These are phyloP conservation scores for Vulpes lagopus DNA, from an alignment of 2,113 vertebrate species.

Conservation along the genomic window DNA sequence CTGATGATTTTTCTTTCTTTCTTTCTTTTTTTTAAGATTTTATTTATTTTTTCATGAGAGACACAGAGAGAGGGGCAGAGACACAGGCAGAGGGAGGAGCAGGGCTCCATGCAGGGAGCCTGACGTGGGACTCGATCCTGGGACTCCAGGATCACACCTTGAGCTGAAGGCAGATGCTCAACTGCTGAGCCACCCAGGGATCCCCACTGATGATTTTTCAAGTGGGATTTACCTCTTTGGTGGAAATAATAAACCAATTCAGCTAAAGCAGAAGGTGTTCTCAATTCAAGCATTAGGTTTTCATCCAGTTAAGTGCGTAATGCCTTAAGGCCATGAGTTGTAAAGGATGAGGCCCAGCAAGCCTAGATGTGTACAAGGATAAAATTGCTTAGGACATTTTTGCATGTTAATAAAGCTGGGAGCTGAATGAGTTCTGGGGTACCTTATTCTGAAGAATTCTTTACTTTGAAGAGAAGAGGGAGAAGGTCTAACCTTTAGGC, in stretches of 20 bases:
- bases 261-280: background rate
- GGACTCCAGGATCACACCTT: too few species aligned
- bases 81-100: too few species aligned
- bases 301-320: background rate
- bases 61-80: too few species aligned
- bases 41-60: too few species aligned
- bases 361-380: background rate
- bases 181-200: background rate
- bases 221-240: background rate
- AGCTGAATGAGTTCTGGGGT: background rate
- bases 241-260: constrained; percentile 45
- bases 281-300: background rate
- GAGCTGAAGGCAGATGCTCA: too few species aligned
- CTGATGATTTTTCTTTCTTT: background rate
- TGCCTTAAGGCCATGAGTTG: background rate
- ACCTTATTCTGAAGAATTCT: constrained; percentile 23
- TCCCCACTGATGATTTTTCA: background rate
- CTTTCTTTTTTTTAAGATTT: too few species aligned
- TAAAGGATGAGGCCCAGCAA: background rate
- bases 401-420: background rate
- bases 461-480: background rate
- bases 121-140: too few species aligned
- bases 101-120: too few species aligned
- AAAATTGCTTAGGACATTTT: background rate
- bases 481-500: background rate